Conservation (phyloP, 2,888 invertebrate species). For the Tetramorium bicarinatum region DNA sequence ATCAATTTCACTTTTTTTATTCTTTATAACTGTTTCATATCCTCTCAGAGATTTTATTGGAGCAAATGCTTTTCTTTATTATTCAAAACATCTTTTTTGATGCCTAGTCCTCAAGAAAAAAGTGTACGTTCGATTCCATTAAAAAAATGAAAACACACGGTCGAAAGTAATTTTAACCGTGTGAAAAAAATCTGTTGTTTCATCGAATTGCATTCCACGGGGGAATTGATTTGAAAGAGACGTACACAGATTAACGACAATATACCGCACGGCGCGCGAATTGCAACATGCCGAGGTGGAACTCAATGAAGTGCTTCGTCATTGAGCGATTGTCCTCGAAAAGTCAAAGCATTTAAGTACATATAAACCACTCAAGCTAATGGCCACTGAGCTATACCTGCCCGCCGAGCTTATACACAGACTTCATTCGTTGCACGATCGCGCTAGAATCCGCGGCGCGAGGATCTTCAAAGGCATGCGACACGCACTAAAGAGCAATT, state of each 20-base stretch:
- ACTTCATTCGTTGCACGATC: slow-evolving; percentile 50
- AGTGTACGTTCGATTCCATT: background rate
- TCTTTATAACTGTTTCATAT: background rate
- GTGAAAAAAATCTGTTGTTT: background rate
- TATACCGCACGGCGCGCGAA: slow-evolving; percentile 34
- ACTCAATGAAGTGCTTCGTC: slow-evolving; percentile 58
- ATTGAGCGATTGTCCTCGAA: slow-evolving; percentile 54
- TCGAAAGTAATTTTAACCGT: background rate
- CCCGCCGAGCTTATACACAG: slow-evolving; percentile 16
- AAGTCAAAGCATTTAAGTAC: slow-evolving; percentile 66
- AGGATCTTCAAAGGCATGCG: background rate
- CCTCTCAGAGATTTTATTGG: background rate
- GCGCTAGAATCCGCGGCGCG: background rate
- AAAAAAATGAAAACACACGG: background rate
- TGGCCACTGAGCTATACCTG: slow-evolving; percentile 44
- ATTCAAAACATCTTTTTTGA: background rate
- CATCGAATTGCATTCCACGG: slow-evolving; percentile 4
- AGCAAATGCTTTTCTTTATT: slow-evolving; percentile 12
- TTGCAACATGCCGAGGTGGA: slow-evolving; percentile 37
- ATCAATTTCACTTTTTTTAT: background rate
- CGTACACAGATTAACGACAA: slow-evolving; percentile 41
- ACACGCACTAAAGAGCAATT: background rate
- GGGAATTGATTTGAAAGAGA: slow-evolving; percentile 4
- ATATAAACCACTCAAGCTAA: slow-evolving; percentile 62
- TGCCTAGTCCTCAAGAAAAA: background rate